Conservation (phyloP, 2,113 vertebrate genomes). For the Fulmarus glacialis region DNA sequence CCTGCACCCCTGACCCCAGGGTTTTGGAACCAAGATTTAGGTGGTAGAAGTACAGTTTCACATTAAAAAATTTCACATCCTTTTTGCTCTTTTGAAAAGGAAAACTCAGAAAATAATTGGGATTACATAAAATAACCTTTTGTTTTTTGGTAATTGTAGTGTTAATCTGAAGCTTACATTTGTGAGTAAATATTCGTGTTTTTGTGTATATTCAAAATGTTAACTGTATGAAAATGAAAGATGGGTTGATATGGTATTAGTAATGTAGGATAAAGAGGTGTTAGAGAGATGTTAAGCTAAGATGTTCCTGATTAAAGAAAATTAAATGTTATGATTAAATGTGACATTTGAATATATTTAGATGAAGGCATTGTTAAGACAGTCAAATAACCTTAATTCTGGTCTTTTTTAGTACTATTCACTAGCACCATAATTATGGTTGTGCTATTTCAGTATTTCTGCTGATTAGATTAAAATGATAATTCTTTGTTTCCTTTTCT, state of each 20-base stretch:
- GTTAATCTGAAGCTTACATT: neutral
- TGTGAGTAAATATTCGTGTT: neutral
- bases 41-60: neutral
- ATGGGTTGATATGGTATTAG: neutral
- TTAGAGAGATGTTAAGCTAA: neutral
- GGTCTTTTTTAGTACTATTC: neutral
- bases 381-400: neutral
- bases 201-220: neutral
- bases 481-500: neutral
- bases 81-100: neutral
- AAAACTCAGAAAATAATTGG: neutral
- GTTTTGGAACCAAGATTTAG: neutral
- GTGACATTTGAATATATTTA: neutral
- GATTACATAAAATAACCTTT: neutral
- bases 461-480: neutral
- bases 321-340: neutral
- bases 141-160: neutral
- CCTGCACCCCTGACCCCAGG: rapidly evolving
- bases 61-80: neutral
- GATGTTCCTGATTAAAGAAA: neutral
- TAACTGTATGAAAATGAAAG: neutral
- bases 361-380: neutral
- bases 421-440: neutral
- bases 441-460: neutral
- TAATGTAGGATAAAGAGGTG: neutral